Conservation (phyloP, 2,797 vertebrate genomes). For the Gallinago stenura region DNA sequence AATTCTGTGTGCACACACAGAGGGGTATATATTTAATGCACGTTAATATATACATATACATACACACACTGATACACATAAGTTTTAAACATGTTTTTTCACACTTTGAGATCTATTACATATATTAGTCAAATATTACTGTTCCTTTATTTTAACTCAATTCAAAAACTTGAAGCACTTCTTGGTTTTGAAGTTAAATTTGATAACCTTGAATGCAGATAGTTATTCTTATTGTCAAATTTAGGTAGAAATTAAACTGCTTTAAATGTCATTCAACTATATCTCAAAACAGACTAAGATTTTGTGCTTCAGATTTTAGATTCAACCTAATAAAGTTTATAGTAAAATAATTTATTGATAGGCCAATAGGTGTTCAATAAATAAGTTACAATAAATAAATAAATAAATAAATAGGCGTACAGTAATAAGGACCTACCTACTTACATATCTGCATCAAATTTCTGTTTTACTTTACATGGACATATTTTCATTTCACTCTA, state of each 20-base stretch:
- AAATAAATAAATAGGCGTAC: too few relatives aligned
- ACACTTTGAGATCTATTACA: neutral
- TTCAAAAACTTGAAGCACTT: neutral
- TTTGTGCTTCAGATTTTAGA: neutral
- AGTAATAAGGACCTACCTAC: neutral
- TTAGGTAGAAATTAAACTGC: neutral
- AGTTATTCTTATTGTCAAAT: neutral
- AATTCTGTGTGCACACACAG: neutral
- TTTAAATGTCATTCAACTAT: neutral
- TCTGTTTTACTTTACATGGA: neutral
- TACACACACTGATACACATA: neutral
- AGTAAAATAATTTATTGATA: neutral
- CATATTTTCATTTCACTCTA: neutral
- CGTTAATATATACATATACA: neutral
- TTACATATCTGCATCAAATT: neutral
- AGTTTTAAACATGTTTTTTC: neutral
- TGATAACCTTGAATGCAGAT: neutral
- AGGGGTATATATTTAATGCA: neutral
- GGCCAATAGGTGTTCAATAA: neutral
- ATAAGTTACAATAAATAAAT: too few relatives aligned
- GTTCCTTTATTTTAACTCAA: neutral
- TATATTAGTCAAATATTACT: neutral
- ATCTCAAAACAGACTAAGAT: neutral
- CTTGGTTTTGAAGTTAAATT: neutral
- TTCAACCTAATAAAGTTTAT: neutral